These are phyloP conservation scores for Myiopsitta monachus DNA, from an alignment of 2,113 vertebrate species.

Conservation along the genomic window DNA sequence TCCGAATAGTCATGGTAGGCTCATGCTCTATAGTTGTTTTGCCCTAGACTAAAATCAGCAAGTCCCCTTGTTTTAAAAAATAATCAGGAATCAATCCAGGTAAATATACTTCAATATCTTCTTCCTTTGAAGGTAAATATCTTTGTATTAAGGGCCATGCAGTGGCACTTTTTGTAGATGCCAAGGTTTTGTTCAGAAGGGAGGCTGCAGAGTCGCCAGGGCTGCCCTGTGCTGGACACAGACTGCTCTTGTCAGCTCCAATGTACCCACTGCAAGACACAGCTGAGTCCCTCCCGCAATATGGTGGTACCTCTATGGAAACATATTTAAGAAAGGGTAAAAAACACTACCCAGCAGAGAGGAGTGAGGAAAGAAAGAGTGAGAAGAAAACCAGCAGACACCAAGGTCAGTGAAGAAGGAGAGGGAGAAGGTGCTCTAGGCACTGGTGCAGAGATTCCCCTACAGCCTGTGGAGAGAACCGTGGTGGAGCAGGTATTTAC, in stretches of 20 bases:
- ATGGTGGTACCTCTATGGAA: not conserved
- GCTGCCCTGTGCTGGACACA: accelerated
- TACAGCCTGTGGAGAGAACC: not conserved
- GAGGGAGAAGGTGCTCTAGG: accelerated
- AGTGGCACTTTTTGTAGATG: not conserved
- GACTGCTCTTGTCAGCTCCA: not conserved
- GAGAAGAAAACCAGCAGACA: accelerated
- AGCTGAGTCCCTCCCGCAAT: not conserved
- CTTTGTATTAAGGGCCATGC: not conserved
- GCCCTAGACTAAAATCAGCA: not conserved
- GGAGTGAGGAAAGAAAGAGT: not conserved
- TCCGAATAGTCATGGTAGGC: not conserved
- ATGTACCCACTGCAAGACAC: accelerated
- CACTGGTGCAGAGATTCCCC: not conserved
- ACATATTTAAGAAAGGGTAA: not conserved
- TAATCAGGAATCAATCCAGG: not conserved
- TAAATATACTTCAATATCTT: not conserved
- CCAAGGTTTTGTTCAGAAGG: not conserved
- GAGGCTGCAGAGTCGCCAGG: not conserved
- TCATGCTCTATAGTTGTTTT: not conserved
- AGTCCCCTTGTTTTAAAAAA: not conserved
- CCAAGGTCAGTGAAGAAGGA: not conserved
- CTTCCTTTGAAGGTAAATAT: not conserved
- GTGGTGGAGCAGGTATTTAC: not conserved
- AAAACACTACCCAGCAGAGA: not conserved